Conservation (phyloP, 1,140 invertebrate species). For the Gyrodactylus salaris region DNA sequence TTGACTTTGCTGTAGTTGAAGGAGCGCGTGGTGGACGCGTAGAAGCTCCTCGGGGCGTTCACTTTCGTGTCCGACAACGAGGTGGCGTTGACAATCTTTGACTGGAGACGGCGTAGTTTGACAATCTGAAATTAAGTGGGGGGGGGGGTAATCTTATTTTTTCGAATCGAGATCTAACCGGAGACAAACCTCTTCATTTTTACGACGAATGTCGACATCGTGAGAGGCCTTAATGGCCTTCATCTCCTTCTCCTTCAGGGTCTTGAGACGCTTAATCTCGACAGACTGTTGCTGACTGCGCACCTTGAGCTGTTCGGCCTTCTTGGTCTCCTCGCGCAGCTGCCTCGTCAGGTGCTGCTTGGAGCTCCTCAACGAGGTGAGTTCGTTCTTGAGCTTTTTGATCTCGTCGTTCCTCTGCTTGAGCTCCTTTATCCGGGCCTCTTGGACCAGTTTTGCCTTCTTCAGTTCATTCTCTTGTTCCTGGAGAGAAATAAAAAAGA, state of each 20-base stretch:
- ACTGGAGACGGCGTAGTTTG: neutral
- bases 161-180: no score
- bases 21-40: neutral
- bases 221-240: neutral
- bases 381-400: neutral
- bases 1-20: neutral
- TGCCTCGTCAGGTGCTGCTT: neutral
- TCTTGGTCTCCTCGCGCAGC: constrained; percentile 6
- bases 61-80: neutral
- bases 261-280: neutral
- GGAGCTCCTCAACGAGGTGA: neutral
- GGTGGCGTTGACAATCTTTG: neutral
- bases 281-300: neutral
- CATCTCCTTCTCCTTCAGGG: neutral
- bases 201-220: neutral
- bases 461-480: neutral
- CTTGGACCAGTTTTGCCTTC: neutral
- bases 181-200: neutral
- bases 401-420: neutral
- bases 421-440: neutral
- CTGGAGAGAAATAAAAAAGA: neutral
- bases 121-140: no score
- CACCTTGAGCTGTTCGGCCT: neutral
- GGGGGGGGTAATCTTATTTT: no score
- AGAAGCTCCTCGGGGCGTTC: neutral